Percentiles rank a stretch among this genome's conserved stretches.
Evolutionary conservation across 2,888 invertebrate genomes (phyloP).

Genomic region (Drosophila mettleri): DNA sequence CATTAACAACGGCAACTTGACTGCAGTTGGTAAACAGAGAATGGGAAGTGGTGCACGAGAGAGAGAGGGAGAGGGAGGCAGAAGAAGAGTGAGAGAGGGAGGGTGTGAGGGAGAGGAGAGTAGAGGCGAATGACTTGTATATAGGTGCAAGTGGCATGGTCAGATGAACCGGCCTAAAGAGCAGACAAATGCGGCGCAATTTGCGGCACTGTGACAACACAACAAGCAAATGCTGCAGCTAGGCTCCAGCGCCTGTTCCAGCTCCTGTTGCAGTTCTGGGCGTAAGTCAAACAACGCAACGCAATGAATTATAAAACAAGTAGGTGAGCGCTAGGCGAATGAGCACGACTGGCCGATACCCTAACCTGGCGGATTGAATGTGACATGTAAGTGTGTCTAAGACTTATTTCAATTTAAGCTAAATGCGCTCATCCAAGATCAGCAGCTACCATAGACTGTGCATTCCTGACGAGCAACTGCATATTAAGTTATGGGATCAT

Average conservation of each 20-base stretch:
- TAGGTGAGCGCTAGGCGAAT: neutral
- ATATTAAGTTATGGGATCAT: neutral
- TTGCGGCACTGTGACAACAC: conserved; percentile 74
- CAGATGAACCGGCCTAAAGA: conserved; percentile 60
- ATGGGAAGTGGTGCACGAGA: conserved; percentile 12
- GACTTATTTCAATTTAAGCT: neutral
- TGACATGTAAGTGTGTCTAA: neutral
- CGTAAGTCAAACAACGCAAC: conserved; percentile 76
- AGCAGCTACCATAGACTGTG: no score
- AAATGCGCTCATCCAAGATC: neutral
- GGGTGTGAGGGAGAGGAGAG: neutral
- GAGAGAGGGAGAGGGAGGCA: neutral
- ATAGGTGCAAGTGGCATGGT: conserved; percentile 51
- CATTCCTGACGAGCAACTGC: neutral
- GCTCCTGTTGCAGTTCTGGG: conserved; percentile 22
- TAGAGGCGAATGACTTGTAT: conserved; percentile 73
- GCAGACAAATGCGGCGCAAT: conserved; percentile 73
- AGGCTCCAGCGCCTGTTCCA: neutral
- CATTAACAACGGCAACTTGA: conserved; percentile 68
- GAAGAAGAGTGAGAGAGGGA: neutral
- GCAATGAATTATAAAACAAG: conserved; percentile 77
- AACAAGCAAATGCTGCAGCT: conserved; percentile 27
- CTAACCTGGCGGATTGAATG: no score
- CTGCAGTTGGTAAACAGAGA: conserved; percentile 72
- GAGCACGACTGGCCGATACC: neutral